Percentiles rank a stretch among this genome's conserved stretches.
Conservation (phyloP, 2,888 invertebrate species). For the Plemyria rubiginata region DNA sequence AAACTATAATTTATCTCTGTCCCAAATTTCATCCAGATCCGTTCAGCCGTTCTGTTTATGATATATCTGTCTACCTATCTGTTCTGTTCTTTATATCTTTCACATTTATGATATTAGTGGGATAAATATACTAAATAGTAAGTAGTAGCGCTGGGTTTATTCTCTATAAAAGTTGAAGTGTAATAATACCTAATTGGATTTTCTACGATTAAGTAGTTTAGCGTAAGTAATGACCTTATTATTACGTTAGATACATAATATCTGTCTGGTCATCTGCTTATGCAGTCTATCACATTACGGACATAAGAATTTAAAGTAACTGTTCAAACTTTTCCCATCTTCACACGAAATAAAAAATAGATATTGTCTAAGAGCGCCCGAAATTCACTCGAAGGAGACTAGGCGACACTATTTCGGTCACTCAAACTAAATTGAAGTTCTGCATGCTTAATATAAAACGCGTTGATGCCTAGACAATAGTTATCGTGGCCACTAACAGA, state of each 20-base stretch:
- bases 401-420: slow-evolving; percentile 77
- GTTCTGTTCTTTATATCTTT: too few species aligned
- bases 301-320: slow-evolving; percentile 1
- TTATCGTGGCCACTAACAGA: slow-evolving; percentile 80
- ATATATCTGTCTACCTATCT: too few species aligned
- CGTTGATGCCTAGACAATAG: slow-evolving; percentile 83
- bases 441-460: slow-evolving; percentile 81
- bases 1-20: too few species aligned
- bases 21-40: too few species aligned
- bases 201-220: neutral
- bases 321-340: slow-evolving; percentile 34
- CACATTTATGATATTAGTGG: too few species aligned
- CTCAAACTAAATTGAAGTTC: slow-evolving; percentile 76
- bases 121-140: neutral
- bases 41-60: too few species aligned
- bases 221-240: neutral
- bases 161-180: slow-evolving; percentile 1
- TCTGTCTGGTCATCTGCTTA: neutral
- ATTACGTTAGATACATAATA: neutral
- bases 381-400: slow-evolving; percentile 66
- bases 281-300: neutral
- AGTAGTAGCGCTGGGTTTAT: neutral
- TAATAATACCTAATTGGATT: neutral
- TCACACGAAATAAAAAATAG: slow-evolving; percentile 65
- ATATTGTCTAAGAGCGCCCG: slow-evolving; percentile 65